Evolutionary conservation across 2,888 invertebrate genomes (phyloP), one percentile per base, ranked within the genome.

Genomic region (Sphaeridia pumilis): DNA sequence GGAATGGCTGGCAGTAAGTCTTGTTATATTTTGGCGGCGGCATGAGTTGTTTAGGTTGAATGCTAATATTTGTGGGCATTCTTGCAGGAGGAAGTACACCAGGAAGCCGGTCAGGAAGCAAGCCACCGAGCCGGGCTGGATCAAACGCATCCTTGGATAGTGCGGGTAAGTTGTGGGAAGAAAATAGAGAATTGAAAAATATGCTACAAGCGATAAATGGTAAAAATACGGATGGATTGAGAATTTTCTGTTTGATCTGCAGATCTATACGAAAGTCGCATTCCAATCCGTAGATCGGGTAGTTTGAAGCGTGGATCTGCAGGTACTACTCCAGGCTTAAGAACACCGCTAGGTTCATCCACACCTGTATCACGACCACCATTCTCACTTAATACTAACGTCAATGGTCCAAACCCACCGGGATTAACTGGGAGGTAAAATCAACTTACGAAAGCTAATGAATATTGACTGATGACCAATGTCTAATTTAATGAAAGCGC

Each of bases 81-180:
- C 17, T 50, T 57, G 21, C 54, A 70, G 69, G 68, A 41, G 81
- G 83, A 55, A 89, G 89, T 55, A 78, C 89, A 66, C 85, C 89
- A 42, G 83, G 84, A 28, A 87, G 88, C 62, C 77, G 90, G 64
- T 79, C 85, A 56, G 87, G 88, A 57, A 88, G 88, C 58, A 89
- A 92, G 71, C 92, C 93, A 60, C 87, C 90, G 22, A 92, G 92
- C 64, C 81, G 92, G 66, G 88, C 92, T 69, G 92, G 92, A 62
- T 93, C 93, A 43, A 90, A 87, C 68, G 78, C 88, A 57, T 90
- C 90, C 42, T 74, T 90, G 63, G 89, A 89, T 70, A 87, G 87
- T 70, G 86, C 87, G 70, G 87, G 87, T 87, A 71, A 61, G 56
- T 49, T 48, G 7, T 31, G 10, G 10, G 31, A 4, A 17, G 20